A percentile compares a stretch with the other conserved stretches of the same genome.
phyloP scores from a whole-genome alignment of 2,797 vertebrate genomes.

The Acrossocheilus fasciatus region DNA sequence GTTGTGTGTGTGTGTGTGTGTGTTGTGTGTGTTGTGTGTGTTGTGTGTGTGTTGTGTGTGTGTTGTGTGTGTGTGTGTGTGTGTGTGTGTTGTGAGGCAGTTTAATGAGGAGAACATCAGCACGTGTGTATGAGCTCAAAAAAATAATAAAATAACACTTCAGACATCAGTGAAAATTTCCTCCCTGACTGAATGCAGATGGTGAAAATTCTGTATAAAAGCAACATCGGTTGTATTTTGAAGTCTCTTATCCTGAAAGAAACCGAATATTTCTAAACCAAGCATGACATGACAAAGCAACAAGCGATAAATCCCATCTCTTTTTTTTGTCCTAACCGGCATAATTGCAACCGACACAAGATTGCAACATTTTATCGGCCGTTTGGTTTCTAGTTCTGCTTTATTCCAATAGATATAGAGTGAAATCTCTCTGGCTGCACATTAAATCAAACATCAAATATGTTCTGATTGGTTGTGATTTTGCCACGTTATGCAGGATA shows the following conservation, averaged over 20 bases:
- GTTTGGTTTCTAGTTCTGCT: conserved; percentile 4
- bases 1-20: too few species aligned
- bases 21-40: too few species aligned
- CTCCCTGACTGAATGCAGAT: background rate
- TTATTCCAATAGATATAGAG: background rate
- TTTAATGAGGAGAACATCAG: conserved; percentile 26
- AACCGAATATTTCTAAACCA: background rate
- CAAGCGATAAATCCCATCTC: background rate
- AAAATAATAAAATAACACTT: conserved; percentile 21
- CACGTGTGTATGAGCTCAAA: background rate
- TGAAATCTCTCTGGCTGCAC: background rate
- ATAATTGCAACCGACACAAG: background rate
- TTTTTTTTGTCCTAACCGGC: background rate
- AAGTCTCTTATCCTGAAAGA: conserved; percentile 12
- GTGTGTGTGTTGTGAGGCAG: background rate
- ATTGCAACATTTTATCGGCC: background rate
- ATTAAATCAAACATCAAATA: background rate
- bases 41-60: too few species aligned
- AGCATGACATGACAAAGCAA: background rate
- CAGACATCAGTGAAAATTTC: conserved; percentile 1
- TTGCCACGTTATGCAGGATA: background rate
- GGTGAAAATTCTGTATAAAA: background rate
- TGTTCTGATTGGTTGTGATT: background rate
- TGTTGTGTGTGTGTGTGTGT: too few species aligned
- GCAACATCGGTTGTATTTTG: background rate